Conservation (phyloP, 2,888 invertebrate species). For the Siphlonurus alternatus region DNA sequence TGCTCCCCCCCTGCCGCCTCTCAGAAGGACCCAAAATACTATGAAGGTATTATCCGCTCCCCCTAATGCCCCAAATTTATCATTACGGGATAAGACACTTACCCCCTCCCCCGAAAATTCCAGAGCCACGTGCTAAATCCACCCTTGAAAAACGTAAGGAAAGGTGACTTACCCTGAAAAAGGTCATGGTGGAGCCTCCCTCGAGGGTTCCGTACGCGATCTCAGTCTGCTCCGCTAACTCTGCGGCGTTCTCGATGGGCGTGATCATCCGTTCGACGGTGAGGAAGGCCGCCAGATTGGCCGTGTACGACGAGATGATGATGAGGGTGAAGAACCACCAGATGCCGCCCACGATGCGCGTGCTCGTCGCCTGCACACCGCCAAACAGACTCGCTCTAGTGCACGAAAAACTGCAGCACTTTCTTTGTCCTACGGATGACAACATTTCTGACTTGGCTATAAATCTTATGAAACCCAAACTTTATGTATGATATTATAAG, state of each 20-base stretch:
- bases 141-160: no score
- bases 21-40: no score
- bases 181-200: constrained; percentile 93
- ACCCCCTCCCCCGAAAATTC: no score
- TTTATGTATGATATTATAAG: no score
- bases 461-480: no score
- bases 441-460: no score
- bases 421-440: no score
- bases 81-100: no score
- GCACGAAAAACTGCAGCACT: not conserved
- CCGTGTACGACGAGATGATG: constrained; percentile 96
- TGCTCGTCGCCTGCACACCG: constrained; percentile 59
- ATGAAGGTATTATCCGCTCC: no score
- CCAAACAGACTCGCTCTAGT: not conserved
- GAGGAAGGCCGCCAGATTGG: constrained; percentile 92
- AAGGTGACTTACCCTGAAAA: constrained; percentile 76
- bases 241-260: constrained; percentile 90
- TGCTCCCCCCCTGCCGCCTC: no score
- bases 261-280: constrained; percentile 94
- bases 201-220: constrained; percentile 88
- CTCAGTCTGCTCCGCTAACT: constrained; percentile 81
- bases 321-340: constrained; percentile 99
- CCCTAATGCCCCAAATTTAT: no score
- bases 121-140: no score
- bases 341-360: constrained; percentile 87